phyloP scores from a whole-genome alignment of 2,113 vertebrate genomes.

The Solea senegalensis region DNA sequence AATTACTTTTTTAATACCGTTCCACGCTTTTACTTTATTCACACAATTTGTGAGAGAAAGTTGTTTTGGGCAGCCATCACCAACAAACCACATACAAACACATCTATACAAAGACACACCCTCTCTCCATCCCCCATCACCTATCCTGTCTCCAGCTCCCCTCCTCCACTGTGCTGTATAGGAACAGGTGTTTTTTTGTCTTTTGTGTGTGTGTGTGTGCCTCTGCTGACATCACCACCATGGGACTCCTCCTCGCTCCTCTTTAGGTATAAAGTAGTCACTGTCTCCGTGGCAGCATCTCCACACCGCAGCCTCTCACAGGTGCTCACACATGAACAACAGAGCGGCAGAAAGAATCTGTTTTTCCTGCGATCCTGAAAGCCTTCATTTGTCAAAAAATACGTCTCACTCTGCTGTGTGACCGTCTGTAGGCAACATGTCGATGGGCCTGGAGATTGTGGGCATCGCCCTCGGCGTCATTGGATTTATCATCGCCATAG shows the following conservation, averaged over 20 bases:
- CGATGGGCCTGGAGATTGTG: conserved; percentile 83
- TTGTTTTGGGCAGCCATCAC: neutral
- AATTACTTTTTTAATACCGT: neutral
- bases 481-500: conserved; percentile 77
- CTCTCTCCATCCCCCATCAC: conserved; percentile 15
- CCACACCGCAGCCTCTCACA: conserved; percentile 36
- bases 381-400: conserved; percentile 3
- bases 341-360: neutral
- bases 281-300: conserved; percentile 65
- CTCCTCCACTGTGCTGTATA: conserved; percentile 33
- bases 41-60: neutral
- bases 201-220: conserved; percentile 20
- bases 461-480: conserved; percentile 80
- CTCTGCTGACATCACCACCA: conserved; percentile 65
- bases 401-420: neutral
- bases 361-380: neutral
- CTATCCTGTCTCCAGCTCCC: conserved; percentile 23
- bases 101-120: conserved; percentile 19
- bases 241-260: conserved; percentile 67
- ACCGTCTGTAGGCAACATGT: conserved; percentile 66
- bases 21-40: conserved; percentile 8
- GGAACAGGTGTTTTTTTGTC: conserved; percentile 49
- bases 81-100: conserved; percentile 7
- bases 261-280: conserved; percentile 74
- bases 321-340: conserved; percentile 30